Base-by-base conservation (phyloP, 2,888 invertebrate genomes). In the Venustoraphidia nigricollis region DNA sequence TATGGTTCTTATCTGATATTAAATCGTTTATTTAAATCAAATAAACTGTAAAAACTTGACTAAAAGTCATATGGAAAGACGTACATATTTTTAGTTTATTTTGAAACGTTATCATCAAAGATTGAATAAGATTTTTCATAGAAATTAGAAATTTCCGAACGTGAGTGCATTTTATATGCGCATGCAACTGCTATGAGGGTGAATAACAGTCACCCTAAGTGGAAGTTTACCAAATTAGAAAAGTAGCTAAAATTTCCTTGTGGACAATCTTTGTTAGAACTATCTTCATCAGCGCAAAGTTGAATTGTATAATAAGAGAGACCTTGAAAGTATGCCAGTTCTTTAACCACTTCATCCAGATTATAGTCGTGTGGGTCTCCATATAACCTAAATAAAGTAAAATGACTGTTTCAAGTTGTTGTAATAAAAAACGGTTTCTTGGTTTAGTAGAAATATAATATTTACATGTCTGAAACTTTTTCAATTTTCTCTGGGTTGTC, bases 321-420 rank as follows among this genome's bases (percentile, higher is more conserved):
- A 1, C 83, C 83, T 5, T 77, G 74, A 58, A 78, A 84, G 61
- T 75, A 84, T 0, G 76, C 77, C 38, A 83, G 71, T 59, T 84
- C 83, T 57, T 73, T 76, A 0, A 84, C 65, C 0, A 79, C 75
- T 57, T 83, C 83, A 58, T 85, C 83, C 34, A 84, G 61, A 51
- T 83, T 81, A 49, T 77, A 71, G 52, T 81, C 77, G 53, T 82
- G 82, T 3, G 74, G 72, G 10, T 71, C 68, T 2, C 83, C 76
- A 73, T 77, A 83, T 8, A 80, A 67, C 46, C 83, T 79, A 60
- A n/a, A 58, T 55, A 46, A 36, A 36, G 46, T 45, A 13, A 34
- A 27, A 34, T 34, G 34, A 2, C 17, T 41, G 8, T 27, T 41
- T 27, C 13, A 17, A 5, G 9, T 27, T 10, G 17, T 27, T 1